These are phyloP conservation scores for Macrophya annulata DNA, from an alignment of 2,888 invertebrate species.

Conservation along the genomic window DNA sequence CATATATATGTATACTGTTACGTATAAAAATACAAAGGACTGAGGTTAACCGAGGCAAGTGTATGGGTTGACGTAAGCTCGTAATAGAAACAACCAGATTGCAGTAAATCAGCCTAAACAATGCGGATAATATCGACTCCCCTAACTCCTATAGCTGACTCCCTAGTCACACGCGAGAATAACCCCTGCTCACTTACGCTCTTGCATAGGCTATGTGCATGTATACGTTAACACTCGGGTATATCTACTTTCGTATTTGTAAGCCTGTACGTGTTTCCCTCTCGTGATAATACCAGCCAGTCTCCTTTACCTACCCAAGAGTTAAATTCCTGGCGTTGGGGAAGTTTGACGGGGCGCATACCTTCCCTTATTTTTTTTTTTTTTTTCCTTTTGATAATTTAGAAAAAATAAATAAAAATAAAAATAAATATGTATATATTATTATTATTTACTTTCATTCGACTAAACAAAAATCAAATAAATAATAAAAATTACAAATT, in stretches of 20 bases:
- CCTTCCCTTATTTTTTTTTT: no score
- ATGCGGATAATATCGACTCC: conserved; percentile 64
- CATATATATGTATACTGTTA: no score
- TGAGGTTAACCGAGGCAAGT: conserved; percentile 2
- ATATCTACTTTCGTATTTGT: conserved; percentile 39
- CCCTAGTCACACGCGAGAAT: conserved; percentile 62
- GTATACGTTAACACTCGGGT: conserved; percentile 51
- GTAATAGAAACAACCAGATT: conserved; percentile 55
- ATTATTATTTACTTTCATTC: neutral
- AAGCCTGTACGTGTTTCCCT: neutral
- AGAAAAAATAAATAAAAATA: neutral
- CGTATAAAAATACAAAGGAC: conserved; percentile 4
- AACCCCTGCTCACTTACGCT: conserved; percentile 29
- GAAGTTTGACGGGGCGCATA: neutral
- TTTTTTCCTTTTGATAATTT: neutral
- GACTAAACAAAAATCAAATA: neutral
- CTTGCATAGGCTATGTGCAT: conserved; percentile 23
- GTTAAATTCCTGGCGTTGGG: conserved; percentile 27
- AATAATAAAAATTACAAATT: neutral
- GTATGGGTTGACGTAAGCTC: conserved; percentile 6
- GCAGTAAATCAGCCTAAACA: conserved; percentile 64
- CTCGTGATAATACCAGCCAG: neutral
- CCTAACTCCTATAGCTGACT: conserved; percentile 61
- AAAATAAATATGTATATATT: no score
- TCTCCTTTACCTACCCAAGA: conserved; percentile 12